Percentiles rank a stretch among this genome's conserved stretches.
phyloP scores from a whole-genome alignment of 2,888 invertebrate genomes.

The Cybosia mesomella region DNA sequence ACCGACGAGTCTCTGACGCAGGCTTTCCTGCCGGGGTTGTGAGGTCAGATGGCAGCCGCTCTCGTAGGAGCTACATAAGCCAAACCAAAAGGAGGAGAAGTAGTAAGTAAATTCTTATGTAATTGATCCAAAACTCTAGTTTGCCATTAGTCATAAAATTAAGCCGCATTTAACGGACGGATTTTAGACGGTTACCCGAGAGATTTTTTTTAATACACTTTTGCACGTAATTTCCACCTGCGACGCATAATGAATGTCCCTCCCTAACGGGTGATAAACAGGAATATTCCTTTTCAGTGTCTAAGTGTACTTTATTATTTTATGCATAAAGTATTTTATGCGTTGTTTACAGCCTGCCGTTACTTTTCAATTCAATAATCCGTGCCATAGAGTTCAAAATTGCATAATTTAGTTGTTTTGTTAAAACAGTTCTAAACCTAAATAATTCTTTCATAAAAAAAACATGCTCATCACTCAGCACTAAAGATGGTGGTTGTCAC shows the following conservation, averaged over 20 bases:
- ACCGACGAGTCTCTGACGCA: no score
- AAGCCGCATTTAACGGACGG: not conserved
- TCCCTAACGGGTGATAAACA: not conserved
- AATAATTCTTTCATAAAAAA: no score
- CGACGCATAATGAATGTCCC: not conserved
- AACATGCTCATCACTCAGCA: no score
- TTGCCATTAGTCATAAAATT: not conserved
- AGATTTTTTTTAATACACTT: not conserved
- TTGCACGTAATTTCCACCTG: slow-evolving; percentile 1
- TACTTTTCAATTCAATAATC: not conserved
- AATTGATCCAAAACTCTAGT: not conserved
- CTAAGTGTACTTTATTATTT: not conserved
- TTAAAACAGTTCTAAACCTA: no score
- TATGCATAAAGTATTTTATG: slow-evolving; percentile 1
- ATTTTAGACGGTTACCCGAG: not conserved
- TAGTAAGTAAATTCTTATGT: not conserved
- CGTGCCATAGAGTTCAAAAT: not conserved
- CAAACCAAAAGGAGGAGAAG: no score
- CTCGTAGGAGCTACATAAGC: no score
- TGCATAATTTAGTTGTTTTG: no score
- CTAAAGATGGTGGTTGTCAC: no score
- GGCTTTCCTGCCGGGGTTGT: no score
- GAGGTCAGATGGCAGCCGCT: no score
- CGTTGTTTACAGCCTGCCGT: not conserved
- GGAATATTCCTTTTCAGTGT: not conserved